Evolutionary conservation across 2,888 invertebrate species (phyloP).

Genomic region (Plutella xylostella): DNA sequence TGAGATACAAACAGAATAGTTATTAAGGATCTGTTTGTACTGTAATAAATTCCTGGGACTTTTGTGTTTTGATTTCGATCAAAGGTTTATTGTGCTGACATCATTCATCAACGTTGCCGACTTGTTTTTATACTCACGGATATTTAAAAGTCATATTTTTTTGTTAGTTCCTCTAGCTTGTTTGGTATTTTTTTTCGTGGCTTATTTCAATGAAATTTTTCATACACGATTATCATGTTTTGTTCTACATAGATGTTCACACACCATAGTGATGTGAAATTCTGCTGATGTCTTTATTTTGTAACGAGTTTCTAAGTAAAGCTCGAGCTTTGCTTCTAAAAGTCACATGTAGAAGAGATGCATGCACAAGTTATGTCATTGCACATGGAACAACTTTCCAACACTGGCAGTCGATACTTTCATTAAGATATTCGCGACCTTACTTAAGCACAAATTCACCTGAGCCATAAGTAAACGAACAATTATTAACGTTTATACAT

Average conservation of each 20-base stretch:
- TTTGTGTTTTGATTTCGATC: conserved; percentile 8
- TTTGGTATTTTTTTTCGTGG: conserved; percentile 11
- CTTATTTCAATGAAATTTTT: neutral
- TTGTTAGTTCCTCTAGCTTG: conserved; percentile 15
- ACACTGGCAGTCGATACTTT: conserved; percentile 19
- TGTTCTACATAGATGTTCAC: too few species aligned
- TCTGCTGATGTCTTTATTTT: too few species aligned
- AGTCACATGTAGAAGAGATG: neutral
- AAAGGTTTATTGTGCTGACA: conserved; percentile 12
- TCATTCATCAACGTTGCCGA: conserved; percentile 9
- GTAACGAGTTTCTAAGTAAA: too few species aligned
- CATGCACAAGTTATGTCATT: conserved; percentile 12
- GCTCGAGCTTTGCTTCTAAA: too few species aligned
- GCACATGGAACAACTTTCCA: conserved; percentile 23
- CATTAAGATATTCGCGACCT: conserved; percentile 4
- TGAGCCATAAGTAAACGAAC: too few species aligned
- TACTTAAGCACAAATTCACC: conserved; percentile 2
- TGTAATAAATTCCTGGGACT: conserved; percentile 5
- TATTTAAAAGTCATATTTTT: conserved; percentile 8
- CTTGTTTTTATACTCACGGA: conserved; percentile 13
- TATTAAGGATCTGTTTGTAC: neutral
- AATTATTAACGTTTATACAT: too few species aligned
- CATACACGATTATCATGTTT: neutral
- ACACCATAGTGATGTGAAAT: too few species aligned
- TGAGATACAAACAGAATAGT: neutral